Evolutionary conservation across 2,797 vertebrate species (phyloP).

Genomic region (Enteromius radiatus): DNA sequence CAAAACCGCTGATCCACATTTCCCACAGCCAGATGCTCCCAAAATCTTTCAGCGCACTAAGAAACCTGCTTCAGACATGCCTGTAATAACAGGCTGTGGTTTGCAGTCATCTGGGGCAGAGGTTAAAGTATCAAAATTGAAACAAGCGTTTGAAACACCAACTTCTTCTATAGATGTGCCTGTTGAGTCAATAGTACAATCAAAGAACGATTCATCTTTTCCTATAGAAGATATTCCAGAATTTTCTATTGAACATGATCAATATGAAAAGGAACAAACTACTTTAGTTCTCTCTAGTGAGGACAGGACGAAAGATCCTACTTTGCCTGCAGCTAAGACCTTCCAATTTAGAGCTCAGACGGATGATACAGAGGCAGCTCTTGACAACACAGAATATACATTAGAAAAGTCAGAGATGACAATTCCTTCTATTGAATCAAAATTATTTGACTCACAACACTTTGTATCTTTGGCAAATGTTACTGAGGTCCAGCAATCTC

Average conservation of each 20-base stretch:
- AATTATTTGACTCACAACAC: constrained; percentile 60
- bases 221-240: constrained; percentile 76
- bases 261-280: constrained; percentile 47
- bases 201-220: constrained; percentile 64
- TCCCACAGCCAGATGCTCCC: constrained; percentile 28
- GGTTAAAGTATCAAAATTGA: constrained; percentile 79
- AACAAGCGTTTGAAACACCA: constrained; percentile 79
- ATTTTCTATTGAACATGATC: constrained; percentile 62
- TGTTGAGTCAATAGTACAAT: constrained; percentile 58
- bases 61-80: constrained; percentile 55
- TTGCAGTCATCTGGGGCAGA: constrained; percentile 73
- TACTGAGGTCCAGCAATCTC: constrained; percentile 68
- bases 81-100: constrained; percentile 77
- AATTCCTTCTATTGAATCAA: constrained; percentile 45
- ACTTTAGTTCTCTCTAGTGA: constrained; percentile 17
- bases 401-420: constrained; percentile 43
- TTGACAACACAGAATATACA: constrained; percentile 14
- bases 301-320: constrained; percentile 8
- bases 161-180: constrained; percentile 53
- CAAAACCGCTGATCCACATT: constrained; percentile 49
- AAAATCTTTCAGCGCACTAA: constrained; percentile 59
- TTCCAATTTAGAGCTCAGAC: constrained; percentile 8
- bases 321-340: constrained; percentile 11
- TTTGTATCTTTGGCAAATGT: constrained; percentile 68
- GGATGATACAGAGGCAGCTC: constrained; percentile 20